Evolutionary conservation across 1,140 invertebrate species (phyloP), one percentile per base, ranked within the genome.

Genomic region (Bombyx mori): DNA sequence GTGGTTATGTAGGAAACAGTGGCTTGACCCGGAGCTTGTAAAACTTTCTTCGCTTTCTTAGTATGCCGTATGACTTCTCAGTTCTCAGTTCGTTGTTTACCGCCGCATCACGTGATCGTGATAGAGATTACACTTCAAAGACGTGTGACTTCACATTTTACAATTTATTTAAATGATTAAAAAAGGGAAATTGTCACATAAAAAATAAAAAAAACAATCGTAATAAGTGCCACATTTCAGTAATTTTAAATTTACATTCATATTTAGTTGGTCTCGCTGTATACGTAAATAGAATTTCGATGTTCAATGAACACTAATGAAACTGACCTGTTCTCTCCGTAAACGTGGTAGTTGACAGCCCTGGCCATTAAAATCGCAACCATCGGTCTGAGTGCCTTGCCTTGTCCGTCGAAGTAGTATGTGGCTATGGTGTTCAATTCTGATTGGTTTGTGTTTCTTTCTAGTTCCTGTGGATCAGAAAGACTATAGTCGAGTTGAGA

Each of bases 341-440:
- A 92, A 66, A 95, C 89, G 89, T 97, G 96, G 79, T 93, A 93
- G 89, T 98, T 98, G 80, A 97, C 92, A 68, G 96, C 95, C 86
- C 94, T 91, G 70, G 96, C 95, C 93, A 98, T 96, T 47, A 98
- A 90, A 69, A 98, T 92, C 18, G 95, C 93, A 46, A 98, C 93
- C 92, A 97, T 95, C 26, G 97, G 97, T 73, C 97, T 91, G 56
- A 99, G 90, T 51, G 96, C 95, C 90, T 99, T 99, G 62, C 97
- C 97, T 82, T 98, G 94, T 43, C 97, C 97, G 89, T 98, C 96
- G 89, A 99, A 98, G 88, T 99, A 98, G 88, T 99, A 99, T 68
- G 93, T 94, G 52, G 96, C 92, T 88, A 98, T 96, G 69, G 93
- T 93, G 79, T 93, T 92, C 71, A 98, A 87, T 81, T 97, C 94